Base-by-base conservation (phyloP, 2,113 vertebrate genomes). In the Salvelinus namaycush region DNA sequence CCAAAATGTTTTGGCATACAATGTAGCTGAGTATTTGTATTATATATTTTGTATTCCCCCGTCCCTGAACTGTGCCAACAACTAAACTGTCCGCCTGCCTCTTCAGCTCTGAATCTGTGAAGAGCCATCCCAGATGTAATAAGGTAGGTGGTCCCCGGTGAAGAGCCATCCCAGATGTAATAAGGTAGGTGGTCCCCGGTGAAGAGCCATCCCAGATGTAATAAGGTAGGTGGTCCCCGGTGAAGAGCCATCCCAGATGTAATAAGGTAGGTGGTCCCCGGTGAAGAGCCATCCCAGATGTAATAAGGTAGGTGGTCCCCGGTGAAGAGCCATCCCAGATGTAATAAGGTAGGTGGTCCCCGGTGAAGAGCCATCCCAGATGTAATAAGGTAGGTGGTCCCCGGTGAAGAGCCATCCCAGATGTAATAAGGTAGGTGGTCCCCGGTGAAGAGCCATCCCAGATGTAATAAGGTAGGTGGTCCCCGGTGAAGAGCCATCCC, bases 131-230 rank as follows among this genome's bases (percentile, higher is more conserved):
- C 73, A 81, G 12, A 81, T 81, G 74, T 77, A 77, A 77, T 70
- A 77, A 66, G 31, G 60, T 20, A 29, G 66, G 18, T 24, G 9
- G 31, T 16, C 57, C 14, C 62, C 65, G 73, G 70, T 39, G 39
- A 78, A 74, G 72, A 62, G n/a, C n/a, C n/a, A n/a, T 70, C 5
- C 60, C 73, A 81, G 12, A 81, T 81, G 74, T 77, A 77, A 77
- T 70, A 77, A 66, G 31, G 60, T 20, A 29, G 66, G 18, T 24
- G 9, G 31, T 16, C 57, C 14, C 62, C 65, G 73, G 70, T 39
- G 39, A 78, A 74, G 72, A 62, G n/a, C n/a, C n/a, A n/a, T 70
- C 5, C 60, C 73, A 81, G 12, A 81, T 81, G 74, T 77, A 77
- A 77, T 70, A 77, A 66, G 31, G 60, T 20, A 29, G 66, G 18